phyloP scores from a whole-genome alignment of 92 coral and sea anemone genomes.

The Phymanthus crucifer region DNA sequence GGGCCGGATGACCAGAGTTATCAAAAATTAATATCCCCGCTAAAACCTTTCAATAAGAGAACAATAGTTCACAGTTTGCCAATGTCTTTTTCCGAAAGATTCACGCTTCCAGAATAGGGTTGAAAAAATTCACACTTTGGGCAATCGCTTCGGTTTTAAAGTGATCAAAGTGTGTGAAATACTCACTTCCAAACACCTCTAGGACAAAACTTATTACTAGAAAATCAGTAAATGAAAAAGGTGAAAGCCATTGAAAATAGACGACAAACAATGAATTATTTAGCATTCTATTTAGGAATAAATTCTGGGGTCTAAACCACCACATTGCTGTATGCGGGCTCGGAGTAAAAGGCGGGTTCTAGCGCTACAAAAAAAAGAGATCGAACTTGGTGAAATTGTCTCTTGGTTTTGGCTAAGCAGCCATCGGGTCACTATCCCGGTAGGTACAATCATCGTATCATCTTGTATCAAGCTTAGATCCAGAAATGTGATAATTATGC shows the following conservation, averaged over 20 bases:
- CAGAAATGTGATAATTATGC: slow-evolving; percentile 97
- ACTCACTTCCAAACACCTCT: slow-evolving; percentile 57
- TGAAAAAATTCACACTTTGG: slow-evolving; percentile 66
- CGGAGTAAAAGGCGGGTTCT: slow-evolving; percentile 30
- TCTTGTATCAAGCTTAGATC: slow-evolving; percentile 88
- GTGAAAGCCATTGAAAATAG: slow-evolving; percentile 63
- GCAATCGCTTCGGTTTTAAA: slow-evolving; percentile 71
- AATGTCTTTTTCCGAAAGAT: slow-evolving; percentile 49
- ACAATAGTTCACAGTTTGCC: slow-evolving; percentile 72
- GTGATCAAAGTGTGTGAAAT: slow-evolving; percentile 76
- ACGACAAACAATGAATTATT: slow-evolving; percentile 84
- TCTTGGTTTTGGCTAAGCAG: slow-evolving; percentile 8
- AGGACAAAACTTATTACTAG: slow-evolving; percentile 70
- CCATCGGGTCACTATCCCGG: slow-evolving; percentile 57
- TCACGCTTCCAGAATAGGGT: slow-evolving; percentile 66
- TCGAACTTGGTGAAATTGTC: slow-evolving; percentile 17
- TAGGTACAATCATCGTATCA: slow-evolving; percentile 72
- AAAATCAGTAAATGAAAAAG: slow-evolving; percentile 59
- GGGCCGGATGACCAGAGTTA: slow-evolving; percentile 67
- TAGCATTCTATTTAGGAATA: slow-evolving; percentile 75
- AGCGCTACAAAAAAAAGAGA: slow-evolving; percentile 37
- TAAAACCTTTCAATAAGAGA: slow-evolving; percentile 66
- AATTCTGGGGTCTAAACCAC: slow-evolving; percentile 90
- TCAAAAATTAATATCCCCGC: slow-evolving; percentile 81
- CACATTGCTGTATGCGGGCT: slow-evolving; percentile 64